These are phyloP conservation scores for Myodes glareolus DNA, from an alignment of 2,113 vertebrate genomes.

Conservation along the genomic window DNA sequence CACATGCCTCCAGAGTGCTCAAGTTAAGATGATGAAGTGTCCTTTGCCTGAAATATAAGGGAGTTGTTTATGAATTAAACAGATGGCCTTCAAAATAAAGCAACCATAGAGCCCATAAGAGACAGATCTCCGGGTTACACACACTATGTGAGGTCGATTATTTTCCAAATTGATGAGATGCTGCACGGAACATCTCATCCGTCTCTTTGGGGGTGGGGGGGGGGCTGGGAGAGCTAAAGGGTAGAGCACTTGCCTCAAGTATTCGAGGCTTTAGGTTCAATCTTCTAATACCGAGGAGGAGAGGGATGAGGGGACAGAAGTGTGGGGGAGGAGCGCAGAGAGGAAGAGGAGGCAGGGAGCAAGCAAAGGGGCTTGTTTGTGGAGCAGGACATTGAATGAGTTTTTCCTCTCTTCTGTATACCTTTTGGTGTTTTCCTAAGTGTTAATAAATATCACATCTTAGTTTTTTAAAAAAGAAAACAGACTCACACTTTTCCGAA, in stretches of 20 bases:
- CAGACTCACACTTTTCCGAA: neutral
- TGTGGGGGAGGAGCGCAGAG: rapidly evolving
- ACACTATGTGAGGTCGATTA: neutral
- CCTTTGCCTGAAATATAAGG: slow-evolving; percentile 18
- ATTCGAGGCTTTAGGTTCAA: neutral
- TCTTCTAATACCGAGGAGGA: neutral
- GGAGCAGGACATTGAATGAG: neutral
- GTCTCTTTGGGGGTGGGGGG: neutral
- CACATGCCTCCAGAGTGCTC: neutral
- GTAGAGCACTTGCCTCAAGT: neutral
- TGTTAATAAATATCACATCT: slow-evolving; percentile 1
- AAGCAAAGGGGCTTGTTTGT: neutral
- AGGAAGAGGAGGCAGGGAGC: neutral
- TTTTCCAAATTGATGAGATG: slow-evolving; percentile 28
- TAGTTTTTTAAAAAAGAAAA: slow-evolving; percentile 31
- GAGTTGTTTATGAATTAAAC: neutral
- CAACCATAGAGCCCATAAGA: neutral
- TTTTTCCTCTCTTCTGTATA: neutral
- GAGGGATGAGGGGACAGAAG: rapidly evolving
- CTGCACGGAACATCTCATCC: neutral
- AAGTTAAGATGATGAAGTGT: slow-evolving; percentile 30
- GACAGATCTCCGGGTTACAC: slow-evolving; percentile 4
- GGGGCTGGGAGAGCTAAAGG: too few relatives aligned
- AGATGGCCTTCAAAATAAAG: slow-evolving; percentile 47
- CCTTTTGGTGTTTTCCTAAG: neutral